Conservation (phyloP, 2,888 invertebrate genomes). For the Sesia apiformis region DNA sequence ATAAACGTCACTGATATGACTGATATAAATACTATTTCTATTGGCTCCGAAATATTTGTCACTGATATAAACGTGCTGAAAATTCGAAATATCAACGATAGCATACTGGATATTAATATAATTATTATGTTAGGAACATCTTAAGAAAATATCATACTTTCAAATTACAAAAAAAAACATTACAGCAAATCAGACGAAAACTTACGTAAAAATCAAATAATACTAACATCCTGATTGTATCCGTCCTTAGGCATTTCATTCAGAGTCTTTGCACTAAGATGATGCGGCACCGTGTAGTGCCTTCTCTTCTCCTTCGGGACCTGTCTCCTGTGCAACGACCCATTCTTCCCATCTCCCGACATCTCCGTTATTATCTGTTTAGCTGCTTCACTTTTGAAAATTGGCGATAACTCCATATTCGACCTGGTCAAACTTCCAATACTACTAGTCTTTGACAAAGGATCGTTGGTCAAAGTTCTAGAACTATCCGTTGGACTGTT, state of each 20-base stretch:
- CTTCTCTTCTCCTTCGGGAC: constrained; percentile 88
- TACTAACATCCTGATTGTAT: constrained; percentile 64
- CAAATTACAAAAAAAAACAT: no score
- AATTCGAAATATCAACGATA: no score
- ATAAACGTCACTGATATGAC: no score
- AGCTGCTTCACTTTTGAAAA: constrained; percentile 91
- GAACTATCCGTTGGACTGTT: constrained; percentile 64
- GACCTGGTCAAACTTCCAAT: constrained; percentile 59
- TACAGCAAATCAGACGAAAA: no score
- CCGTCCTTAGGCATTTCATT: constrained; percentile 69
- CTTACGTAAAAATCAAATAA: not conserved
- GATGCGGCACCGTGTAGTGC: constrained; percentile 91
- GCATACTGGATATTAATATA: no score
- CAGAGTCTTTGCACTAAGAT: constrained; percentile 76
- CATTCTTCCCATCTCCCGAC: constrained; percentile 73
- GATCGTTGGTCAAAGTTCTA: constrained; percentile 62
- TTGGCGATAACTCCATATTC: constrained; percentile 80
- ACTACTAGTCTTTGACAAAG: constrained; percentile 63
- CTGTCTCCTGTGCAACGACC: constrained; percentile 77
- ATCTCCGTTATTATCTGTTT: constrained; percentile 90
- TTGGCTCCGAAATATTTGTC: no score
- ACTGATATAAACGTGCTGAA: no score
- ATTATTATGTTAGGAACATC: no score
- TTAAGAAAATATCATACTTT: no score
- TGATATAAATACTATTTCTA: no score